These are phyloP conservation scores for Gymnoscopelus microlampas DNA, from an alignment of 2,797 vertebrate species.

Conservation along the genomic window DNA sequence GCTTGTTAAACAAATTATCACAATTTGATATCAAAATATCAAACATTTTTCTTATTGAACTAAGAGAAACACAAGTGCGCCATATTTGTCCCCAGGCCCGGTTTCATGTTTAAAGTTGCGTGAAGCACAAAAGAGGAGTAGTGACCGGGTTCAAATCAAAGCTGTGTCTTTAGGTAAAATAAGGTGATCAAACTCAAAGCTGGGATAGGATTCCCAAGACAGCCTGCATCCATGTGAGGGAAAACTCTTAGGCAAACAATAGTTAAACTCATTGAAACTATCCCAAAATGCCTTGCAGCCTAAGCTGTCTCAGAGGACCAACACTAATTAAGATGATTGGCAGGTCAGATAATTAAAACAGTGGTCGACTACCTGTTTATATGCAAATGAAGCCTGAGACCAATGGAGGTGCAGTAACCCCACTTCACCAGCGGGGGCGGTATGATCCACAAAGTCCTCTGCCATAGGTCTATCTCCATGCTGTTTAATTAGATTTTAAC, in stretches of 20 bases:
- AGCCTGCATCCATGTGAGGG: not conserved
- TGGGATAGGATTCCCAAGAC: conserved; percentile 15
- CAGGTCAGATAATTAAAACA: conserved; percentile 26
- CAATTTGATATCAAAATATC: not conserved
- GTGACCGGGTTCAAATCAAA: not conserved
- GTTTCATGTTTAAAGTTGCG: conserved; percentile 20
- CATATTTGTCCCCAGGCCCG: not conserved
- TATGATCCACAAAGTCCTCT: conserved; percentile 83
- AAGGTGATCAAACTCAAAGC: not conserved
- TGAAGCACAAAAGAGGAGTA: not conserved
- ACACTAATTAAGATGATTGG: not conserved
- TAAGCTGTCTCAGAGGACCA: not conserved
- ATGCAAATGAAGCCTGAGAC: conserved; percentile 58
- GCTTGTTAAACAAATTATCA: not conserved
- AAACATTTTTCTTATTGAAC: not conserved
- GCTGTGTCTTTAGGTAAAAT: not conserved
- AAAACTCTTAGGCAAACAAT: not conserved
- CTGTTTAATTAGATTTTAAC: conserved; percentile 57
- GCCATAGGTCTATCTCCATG: conserved; percentile 50
- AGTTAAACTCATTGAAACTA: conserved; percentile 11
- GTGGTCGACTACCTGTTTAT: conserved; percentile 39
- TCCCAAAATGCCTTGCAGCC: not conserved
- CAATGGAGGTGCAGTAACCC: conserved; percentile 43
- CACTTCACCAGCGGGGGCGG: conserved; percentile 76
- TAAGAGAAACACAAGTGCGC: not conserved